Evolutionary conservation across 1,140 invertebrate genomes (phyloP).

Genomic region (Drosophila busckii): DNA sequence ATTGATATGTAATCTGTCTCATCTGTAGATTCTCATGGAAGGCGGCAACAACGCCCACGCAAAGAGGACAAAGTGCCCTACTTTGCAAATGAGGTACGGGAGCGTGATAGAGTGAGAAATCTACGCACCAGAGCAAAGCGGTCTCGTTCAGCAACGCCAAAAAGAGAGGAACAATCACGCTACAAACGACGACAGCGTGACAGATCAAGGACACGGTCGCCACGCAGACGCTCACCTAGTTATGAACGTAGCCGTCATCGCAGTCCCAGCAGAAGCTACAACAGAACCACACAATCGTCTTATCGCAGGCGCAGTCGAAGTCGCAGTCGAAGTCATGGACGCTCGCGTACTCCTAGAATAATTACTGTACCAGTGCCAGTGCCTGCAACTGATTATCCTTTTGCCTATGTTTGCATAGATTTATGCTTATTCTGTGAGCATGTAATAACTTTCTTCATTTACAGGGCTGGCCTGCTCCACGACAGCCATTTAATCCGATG

Average conservation of each 20-base stretch:
- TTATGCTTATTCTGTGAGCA: not conserved
- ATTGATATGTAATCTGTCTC: slow-evolving; percentile 14
- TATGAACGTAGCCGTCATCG: slow-evolving; percentile 8
- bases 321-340: slow-evolving; percentile 19
- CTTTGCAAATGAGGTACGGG: slow-evolving; percentile 38
- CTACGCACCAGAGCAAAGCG: slow-evolving; percentile 12
- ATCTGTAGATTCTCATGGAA: slow-evolving; percentile 19
- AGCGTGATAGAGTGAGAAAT: slow-evolving; percentile 36
- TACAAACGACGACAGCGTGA: not conserved
- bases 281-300: not conserved
- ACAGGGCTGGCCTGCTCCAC: slow-evolving; percentile 28
- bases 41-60: slow-evolving; percentile 1
- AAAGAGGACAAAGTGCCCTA: slow-evolving; percentile 41
- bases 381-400: slow-evolving; percentile 39
- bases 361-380: slow-evolving; percentile 54
- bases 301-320: slow-evolving; percentile 1
- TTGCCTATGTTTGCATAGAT: slow-evolving; percentile 37
- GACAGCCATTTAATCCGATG: slow-evolving; percentile 19
- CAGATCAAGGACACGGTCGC: slow-evolving; percentile 31
- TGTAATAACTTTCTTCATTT: not conserved
- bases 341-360: slow-evolving; percentile 36
- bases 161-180: not conserved
- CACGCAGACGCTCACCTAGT: slow-evolving; percentile 12
- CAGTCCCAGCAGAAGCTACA: slow-evolving; percentile 7
- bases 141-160: not conserved